Evolutionary conservation across 1,140 invertebrate genomes (phyloP), one percentile per base, ranked within the genome.

Genomic region (Hycleus phaleratus): DNA sequence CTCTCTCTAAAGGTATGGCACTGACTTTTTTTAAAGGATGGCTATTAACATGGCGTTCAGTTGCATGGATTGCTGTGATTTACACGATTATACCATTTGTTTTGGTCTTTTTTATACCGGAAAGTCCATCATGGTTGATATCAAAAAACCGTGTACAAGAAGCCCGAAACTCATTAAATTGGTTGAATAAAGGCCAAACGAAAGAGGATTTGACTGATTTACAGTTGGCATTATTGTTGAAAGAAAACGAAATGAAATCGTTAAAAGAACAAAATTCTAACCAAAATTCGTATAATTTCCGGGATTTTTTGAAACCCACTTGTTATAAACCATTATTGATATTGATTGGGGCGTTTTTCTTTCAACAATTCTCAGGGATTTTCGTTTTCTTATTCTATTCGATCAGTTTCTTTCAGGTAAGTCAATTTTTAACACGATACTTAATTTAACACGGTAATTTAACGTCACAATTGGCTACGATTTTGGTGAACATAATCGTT

Each of bases 301-400:
- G 74, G 8, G 72, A 69, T 3, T 73, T 81, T 7, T 47, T 73
- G 0, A 75, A 75, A 49, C 79, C 80, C 6, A 81, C 77, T 3
- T 78, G 78, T 10, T 80, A 77, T 70, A 82, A 82, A 64, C 81
- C 82, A 0, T 68, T 82, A 60, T 38, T 75, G 1, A 76, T 83
- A 55, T 69, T 82, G 3, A 70, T 78, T 7, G 60, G 75, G 0
- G 68, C 82, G 6, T 83, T 84, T 57, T 69, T 77, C 3, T 78
- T 83, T 49, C 82, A 84, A 66, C 80, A 83, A 61, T 78, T 81
- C 43, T 76, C 76, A 12, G 82, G 82, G 26, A 79, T 84, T 67
- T 83, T 86, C 65, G 82, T 83, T 2, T 80, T 85, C 6, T 77
- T 86, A 26, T 87, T 85, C 63, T 86, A 85, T 62, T 79, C 84